Base-by-base conservation (phyloP, 2,888 invertebrate genomes). In the Germaria angustata region DNA sequence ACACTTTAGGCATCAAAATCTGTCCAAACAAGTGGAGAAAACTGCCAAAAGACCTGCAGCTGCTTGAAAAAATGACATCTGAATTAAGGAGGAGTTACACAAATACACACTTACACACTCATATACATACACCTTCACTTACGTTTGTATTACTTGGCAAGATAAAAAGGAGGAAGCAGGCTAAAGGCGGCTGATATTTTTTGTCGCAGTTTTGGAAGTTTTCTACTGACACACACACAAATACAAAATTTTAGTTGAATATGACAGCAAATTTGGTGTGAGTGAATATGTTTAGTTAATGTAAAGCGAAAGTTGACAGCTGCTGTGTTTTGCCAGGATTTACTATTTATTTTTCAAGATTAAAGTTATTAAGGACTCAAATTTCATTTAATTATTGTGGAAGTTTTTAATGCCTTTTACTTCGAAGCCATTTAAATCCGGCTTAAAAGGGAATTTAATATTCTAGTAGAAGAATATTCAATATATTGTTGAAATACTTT, bases 61-160 rank as follows among this genome's bases (percentile, higher is more conserved):
- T 84, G 84, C 84, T 84, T 83, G 51, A 84, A 83, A 81, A 84
- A 82, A 85, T 85, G 80, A 84, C 85, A 85, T 76, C 80, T 83
- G 83, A 85, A 85, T 85, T 84, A 84, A 68, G 66, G 66, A 80
- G 82, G 77, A 75, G 79, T n/a, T n/a, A n/a, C 77, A 72, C 72
- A 59, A 65, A 36, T 4, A 69, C 46, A 55, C 46, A 49, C 17
- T 11, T 9, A 11, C 28, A 28, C 28, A 28, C 28, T 28, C 28
- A 28, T 5, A 28, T 6, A 32, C 49, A 17, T 22, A 61, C 41
- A 75, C 15, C n/a, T 24, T 22, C 15, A 49, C n/a, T 20, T 22
- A 41, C 44, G 32, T 53, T 39, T 53, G 6, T 51, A 36, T 63
- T 65, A 44, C 41, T 73, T 41, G 49, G 34, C 49, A 49, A 65